A percentile compares a stretch with the other conserved stretches of the same genome.
Conservation (phyloP, 2,888 invertebrate species). For the Orthosia gracilis region DNA sequence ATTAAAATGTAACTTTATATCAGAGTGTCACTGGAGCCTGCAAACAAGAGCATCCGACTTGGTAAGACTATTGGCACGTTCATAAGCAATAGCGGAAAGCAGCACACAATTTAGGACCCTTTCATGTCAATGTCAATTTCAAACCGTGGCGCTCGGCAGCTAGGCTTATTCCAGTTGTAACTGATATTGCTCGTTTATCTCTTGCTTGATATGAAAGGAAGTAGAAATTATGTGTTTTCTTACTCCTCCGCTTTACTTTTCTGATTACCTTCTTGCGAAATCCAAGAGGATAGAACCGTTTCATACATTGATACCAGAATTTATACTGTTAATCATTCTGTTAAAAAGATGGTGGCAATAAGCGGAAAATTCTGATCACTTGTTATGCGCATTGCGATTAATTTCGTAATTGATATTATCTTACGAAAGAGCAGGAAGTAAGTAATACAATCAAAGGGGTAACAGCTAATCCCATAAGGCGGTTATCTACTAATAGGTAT, state of each 20-base stretch:
- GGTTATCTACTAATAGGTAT: slow-evolving; percentile 1
- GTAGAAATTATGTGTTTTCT: background rate
- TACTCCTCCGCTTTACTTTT: background rate
- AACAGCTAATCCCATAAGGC: slow-evolving; percentile 20
- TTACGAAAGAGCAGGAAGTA: background rate
- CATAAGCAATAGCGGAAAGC: slow-evolving; percentile 57
- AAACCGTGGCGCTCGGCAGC: too few species aligned
- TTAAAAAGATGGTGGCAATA: too few species aligned
- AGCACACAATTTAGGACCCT: background rate
- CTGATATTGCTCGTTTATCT: too few species aligned
- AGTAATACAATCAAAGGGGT: background rate
- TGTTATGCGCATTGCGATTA: background rate
- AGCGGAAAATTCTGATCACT: background rate
- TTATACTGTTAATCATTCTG: too few species aligned
- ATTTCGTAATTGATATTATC: background rate
- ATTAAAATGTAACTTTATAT: slow-evolving; percentile 81
- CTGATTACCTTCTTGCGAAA: too few species aligned
- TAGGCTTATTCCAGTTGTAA: too few species aligned
- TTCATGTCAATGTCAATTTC: too few species aligned
- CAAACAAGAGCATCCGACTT: slow-evolving; percentile 69
- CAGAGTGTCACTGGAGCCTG: slow-evolving; percentile 69
- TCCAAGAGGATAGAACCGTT: too few species aligned
- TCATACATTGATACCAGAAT: too few species aligned
- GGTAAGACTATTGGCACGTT: slow-evolving; percentile 18
- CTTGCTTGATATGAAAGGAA: background rate